A percentile compares a stretch with the other conserved stretches of the same genome.
Evolutionary conservation across 2,888 invertebrate species (phyloP).

Genomic region (Leptinotarsa haldemani): DNA sequence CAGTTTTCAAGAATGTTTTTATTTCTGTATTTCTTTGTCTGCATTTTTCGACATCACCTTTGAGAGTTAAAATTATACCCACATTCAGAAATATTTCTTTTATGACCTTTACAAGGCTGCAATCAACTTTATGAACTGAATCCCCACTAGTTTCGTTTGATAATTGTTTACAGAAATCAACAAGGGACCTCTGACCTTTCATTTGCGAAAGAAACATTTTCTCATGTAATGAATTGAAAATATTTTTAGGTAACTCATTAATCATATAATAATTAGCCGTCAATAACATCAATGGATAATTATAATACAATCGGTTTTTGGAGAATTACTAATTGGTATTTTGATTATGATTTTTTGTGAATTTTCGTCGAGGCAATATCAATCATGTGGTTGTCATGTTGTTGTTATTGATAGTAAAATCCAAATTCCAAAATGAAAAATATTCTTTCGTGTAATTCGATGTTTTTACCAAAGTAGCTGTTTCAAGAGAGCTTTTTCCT

Average conservation of each 20-base stretch:
- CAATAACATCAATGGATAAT: conserved; percentile 1
- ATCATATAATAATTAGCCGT: conserved; percentile 15
- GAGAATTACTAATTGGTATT: conserved; percentile 2
- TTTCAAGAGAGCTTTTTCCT: no score
- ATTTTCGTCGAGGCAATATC: neutral
- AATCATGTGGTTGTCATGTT: neutral
- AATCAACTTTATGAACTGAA: neutral
- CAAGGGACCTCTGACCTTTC: neutral
- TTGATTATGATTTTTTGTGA: neutral
- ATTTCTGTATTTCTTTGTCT: no score
- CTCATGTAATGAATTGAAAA: neutral
- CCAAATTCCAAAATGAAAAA: no score
- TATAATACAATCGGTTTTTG: neutral
- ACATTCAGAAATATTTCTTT: no score
- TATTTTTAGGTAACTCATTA: conserved; percentile 13
- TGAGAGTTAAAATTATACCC: no score
- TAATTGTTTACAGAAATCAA: neutral
- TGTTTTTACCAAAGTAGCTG: no score
- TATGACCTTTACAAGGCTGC: no score
- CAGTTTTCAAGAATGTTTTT: no score
- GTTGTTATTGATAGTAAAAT: neutral
- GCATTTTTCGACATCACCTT: no score
- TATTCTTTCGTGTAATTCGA: no score
- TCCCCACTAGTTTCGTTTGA: neutral
- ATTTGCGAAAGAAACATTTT: conserved; percentile 4